These are phyloP conservation scores for Hedychridium roseum DNA, from an alignment of 2,888 invertebrate genomes.

Conservation along the genomic window DNA sequence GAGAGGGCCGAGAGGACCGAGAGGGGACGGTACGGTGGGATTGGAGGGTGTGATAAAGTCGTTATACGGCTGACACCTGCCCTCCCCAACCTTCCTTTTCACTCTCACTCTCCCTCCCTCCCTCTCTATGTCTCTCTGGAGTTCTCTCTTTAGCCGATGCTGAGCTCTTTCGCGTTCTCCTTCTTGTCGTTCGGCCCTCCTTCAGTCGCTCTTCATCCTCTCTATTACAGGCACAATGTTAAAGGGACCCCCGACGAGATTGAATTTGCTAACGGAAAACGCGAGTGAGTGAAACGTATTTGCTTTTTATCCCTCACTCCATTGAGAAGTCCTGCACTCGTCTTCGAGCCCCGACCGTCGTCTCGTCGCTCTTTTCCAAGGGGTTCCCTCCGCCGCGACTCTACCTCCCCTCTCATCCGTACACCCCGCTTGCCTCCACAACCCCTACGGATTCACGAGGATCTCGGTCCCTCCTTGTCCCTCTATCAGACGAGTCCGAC, in stretches of 20 bases:
- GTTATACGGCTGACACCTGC: conserved; percentile 60
- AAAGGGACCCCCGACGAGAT: conserved; percentile 61
- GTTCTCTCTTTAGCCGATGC: conserved; percentile 7
- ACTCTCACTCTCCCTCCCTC: conserved; percentile 17
- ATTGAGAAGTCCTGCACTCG: conserved; percentile 51
- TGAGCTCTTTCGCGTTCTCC: conserved; percentile 37
- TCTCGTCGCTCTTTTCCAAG: conserved; percentile 17
- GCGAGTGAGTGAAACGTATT: conserved; percentile 62
- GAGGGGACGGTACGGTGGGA: conserved; percentile 27
- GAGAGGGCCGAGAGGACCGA: conserved; percentile 12
- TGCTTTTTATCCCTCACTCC: conserved; percentile 61
- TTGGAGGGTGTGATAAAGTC: conserved; percentile 55
- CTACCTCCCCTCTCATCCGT: conserved; percentile 20
- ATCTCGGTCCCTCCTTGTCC: conserved; percentile 19
- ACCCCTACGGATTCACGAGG: conserved; percentile 15
- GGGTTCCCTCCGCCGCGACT: conserved; percentile 11
- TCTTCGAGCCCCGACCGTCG: conserved; percentile 29
- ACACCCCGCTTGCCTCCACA: conserved; percentile 15
- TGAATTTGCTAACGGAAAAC: conserved; percentile 63
- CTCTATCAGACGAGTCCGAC: conserved; percentile 25
- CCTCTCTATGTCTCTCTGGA: conserved; percentile 21
- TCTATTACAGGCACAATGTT: conserved; percentile 61
- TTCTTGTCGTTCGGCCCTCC: conserved; percentile 40
- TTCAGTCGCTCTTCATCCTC: conserved; percentile 56
- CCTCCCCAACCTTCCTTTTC: conserved; percentile 32